phyloP scores from a whole-genome alignment of 2,888 invertebrate species.

The Drosophila anomalata region DNA sequence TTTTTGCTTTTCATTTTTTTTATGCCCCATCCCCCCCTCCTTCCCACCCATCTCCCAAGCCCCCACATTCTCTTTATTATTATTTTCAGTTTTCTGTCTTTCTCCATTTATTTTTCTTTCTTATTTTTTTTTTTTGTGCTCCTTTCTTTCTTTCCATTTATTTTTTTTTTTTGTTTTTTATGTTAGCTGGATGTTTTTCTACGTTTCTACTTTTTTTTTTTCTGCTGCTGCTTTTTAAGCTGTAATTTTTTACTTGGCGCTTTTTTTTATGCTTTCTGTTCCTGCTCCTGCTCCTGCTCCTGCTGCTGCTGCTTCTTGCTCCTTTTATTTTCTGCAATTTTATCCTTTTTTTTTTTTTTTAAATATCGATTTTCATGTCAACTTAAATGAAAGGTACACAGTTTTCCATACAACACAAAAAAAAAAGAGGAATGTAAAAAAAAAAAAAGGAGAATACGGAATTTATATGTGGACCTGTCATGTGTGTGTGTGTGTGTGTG shows the following conservation, averaged over 20 bases:
- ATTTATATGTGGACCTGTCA: constrained; percentile 48
- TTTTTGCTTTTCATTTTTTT: constrained; percentile 22
- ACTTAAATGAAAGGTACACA: constrained; percentile 80
- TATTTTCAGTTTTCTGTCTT: constrained; percentile 76
- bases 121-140: constrained; percentile 33
- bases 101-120: constrained; percentile 60
- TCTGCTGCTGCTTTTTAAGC: constrained; percentile 64
- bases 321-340: constrained; percentile 56
- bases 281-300: constrained; percentile 20
- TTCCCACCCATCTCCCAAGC: background rate
- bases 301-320: constrained; percentile 9
- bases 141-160: constrained; percentile 62
- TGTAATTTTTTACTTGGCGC: constrained; percentile 78
- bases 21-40: constrained; percentile 1
- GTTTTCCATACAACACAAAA: constrained; percentile 63
- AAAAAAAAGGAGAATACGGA: constrained; percentile 54
- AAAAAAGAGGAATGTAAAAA: constrained; percentile 29
- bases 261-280: constrained; percentile 64
- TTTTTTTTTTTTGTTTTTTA: constrained; percentile 42
- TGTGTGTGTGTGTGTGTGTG: constrained; percentile 9
- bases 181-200: constrained; percentile 48
- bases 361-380: constrained; percentile 80
- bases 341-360: constrained; percentile 72
- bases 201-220: constrained; percentile 25
- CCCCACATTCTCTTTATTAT: constrained; percentile 62